These are phyloP conservation scores for Condylura cristata DNA, from an alignment of 2,113 vertebrate genomes.

Conservation along the genomic window DNA sequence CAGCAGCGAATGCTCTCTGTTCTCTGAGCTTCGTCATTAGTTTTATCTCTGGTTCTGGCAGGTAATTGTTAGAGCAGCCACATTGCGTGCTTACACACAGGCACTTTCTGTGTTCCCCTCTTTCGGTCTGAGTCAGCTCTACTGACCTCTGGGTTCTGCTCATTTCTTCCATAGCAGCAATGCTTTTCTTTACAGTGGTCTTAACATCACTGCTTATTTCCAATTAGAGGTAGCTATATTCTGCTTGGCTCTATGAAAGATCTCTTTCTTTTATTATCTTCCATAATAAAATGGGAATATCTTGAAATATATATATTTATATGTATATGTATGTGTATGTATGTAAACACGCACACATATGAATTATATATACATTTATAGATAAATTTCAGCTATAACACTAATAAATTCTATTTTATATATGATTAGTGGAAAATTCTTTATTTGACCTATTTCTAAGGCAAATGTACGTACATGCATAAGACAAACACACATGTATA, in stretches of 20 bases:
- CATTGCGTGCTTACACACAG: not conserved
- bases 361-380: too few species aligned
- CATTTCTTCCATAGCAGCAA: not conserved
- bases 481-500: not conserved
- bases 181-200: not conserved
- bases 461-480: not conserved
- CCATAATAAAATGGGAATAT: not conserved
- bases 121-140: not conserved
- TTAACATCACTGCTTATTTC: not conserved
- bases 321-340: too few species aligned
- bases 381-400: not conserved
- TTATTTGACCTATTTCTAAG: not conserved
- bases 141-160: rapidly evolving
- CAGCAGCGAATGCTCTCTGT: not conserved
- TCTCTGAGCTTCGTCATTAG: not conserved
- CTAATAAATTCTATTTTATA: not conserved
- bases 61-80: not conserved
- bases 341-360: too few species aligned
- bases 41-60: not conserved
- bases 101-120: not conserved
- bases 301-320: not conserved
- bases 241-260: not conserved
- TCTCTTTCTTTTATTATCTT: not conserved
- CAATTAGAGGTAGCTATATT: not conserved
- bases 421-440: not conserved